Base-by-base conservation (phyloP, 1,140 invertebrate species). In the Colletes gigas region DNA sequence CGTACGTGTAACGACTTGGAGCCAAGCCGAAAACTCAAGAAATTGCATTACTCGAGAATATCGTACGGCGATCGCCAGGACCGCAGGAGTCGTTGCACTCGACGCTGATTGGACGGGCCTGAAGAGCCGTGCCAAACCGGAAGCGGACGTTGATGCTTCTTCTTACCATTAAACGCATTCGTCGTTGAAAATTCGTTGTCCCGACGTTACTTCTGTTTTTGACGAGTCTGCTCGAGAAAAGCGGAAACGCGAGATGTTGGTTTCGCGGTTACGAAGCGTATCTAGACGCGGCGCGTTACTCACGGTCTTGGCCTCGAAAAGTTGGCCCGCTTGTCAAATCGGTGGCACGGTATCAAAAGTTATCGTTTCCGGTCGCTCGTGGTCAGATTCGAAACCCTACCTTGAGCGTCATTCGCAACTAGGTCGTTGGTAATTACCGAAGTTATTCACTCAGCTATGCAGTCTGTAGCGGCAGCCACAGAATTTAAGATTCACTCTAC, bases 401-500 rank as follows among this genome's bases (percentile, higher is more conserved):
- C 54, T 41, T 9, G 44, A 39, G 17, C n/a, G 41, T 30, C 39
- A 39, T 41, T 75, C n/a, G 57, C 41, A 87, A 85, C 70, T 83
- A 41, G 83, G 81, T 83, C 81, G 63, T 67, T 70, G 66, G 83
- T 85, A 83, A 87, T 87, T 85, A 87, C 81, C 57, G 55, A 76
- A 85, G 81, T 85, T 87, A 87, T 85, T 85, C 85, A 77, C 80
- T 85, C 68, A 83, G 84, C 78, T 81, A 83, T 81, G 78, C 57
- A 69, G 57, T 77, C 76, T 67, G 67, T 60, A 66, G 66, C 55
- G n/a, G 19, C 44, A 19, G 70, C 71, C 63, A 15, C 65, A 72
- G 77, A 87, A 84, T 87, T 87, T 85, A 84, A 87, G 83, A 87
- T 87, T 87, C 80, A 21, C 78, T 81, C 55, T 75, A 68, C 82